phyloP scores from a whole-genome alignment of 2,113 vertebrate genomes.

The Paradisaea rubra region DNA sequence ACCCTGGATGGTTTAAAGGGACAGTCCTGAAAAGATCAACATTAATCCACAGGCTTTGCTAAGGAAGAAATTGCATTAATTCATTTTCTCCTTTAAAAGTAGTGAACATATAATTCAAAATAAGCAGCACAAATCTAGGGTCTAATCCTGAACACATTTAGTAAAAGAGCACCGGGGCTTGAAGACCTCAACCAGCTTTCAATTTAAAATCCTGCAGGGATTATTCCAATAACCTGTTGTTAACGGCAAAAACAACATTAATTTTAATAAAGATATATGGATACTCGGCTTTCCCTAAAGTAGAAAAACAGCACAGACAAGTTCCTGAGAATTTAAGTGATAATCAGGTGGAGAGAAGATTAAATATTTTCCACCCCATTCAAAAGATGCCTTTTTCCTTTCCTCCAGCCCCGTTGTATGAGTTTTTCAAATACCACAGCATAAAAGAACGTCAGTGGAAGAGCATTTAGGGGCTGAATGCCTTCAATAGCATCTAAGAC shows the following conservation, averaged over 20 bases:
- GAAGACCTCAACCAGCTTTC: neutral
- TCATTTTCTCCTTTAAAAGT: neutral
- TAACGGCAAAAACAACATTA: neutral
- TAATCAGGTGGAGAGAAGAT: neutral
- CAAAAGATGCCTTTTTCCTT: neutral
- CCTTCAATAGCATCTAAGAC: constrained; percentile 10
- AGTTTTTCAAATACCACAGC: constrained; percentile 33
- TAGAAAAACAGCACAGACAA: neutral
- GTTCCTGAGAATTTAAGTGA: neutral
- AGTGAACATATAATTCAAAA: neutral
- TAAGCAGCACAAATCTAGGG: neutral
- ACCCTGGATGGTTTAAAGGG: neutral
- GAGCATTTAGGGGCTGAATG: neutral
- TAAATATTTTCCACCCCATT: constrained; percentile 17
- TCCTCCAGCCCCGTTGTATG: neutral
- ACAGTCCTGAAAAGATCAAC: neutral
- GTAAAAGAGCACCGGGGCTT: neutral
- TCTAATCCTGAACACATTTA: neutral
- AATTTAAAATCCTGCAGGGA: neutral
- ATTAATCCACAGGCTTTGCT: neutral
- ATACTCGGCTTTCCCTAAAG: neutral
- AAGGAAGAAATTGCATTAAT: neutral
- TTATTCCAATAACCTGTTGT: neutral
- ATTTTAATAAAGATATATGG: neutral
- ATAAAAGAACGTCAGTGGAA: constrained; percentile 14